These are phyloP conservation scores for Monochamus alternatus DNA, from an alignment of 2,888 invertebrate genomes.

Conservation along the genomic window DNA sequence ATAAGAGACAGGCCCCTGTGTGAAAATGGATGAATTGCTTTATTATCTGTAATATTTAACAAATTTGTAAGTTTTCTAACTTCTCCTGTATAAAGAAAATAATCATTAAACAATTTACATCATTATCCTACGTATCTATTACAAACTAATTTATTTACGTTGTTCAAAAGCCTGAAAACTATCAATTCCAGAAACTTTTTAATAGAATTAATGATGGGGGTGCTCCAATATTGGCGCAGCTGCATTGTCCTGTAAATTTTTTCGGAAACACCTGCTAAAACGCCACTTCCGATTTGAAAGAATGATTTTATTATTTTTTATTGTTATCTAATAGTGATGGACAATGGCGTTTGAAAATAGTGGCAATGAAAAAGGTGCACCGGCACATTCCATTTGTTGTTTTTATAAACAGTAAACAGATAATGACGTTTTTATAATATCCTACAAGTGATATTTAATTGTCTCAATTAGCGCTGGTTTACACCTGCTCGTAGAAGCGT, in stretches of 20 bases:
- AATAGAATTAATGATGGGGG: background rate
- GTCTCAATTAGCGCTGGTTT: background rate
- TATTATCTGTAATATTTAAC: too few relatives aligned
- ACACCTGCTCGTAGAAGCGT: conserved; percentile 3
- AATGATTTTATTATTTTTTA: background rate
- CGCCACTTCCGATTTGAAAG: conserved; percentile 17
- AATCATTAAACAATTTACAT: background rate
- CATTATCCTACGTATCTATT: background rate
- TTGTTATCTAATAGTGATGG: background rate
- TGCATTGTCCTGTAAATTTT: conserved; percentile 14
- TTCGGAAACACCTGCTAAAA: conserved; percentile 29
- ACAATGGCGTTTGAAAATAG: background rate
- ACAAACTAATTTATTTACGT: background rate
- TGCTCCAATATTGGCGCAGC: conserved; percentile 13
- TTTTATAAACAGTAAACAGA: too few relatives aligned
- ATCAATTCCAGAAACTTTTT: background rate
- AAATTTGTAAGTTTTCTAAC: too few relatives aligned
- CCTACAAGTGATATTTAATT: background rate
- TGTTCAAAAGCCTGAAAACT: conserved; percentile 7
- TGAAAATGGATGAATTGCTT: too few relatives aligned
- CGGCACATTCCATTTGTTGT: too few relatives aligned
- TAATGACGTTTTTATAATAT: background rate
- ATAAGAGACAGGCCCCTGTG: background rate
- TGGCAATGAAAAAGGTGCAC: too few relatives aligned
- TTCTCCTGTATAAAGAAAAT: too few relatives aligned